Evolutionary conservation across 2,797 vertebrate species (phyloP).

Genomic region (Leptoclinus maculatus): DNA sequence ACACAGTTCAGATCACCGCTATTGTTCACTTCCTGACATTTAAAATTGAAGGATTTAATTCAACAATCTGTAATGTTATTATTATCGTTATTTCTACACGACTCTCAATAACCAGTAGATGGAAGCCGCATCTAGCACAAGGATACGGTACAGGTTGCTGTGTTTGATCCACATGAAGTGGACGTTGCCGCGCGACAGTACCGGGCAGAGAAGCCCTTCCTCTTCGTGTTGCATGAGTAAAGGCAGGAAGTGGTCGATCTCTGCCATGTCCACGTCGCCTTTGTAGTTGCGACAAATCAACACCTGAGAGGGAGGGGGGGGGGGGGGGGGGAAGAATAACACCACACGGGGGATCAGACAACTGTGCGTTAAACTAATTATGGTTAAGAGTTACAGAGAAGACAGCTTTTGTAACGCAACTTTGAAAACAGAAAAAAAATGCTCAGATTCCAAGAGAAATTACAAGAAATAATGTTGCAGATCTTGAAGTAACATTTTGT

Average conservation of each 20-base stretch:
- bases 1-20: background rate
- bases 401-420: background rate
- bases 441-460: background rate
- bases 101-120: background rate
- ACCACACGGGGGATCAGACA: background rate
- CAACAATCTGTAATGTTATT: background rate
- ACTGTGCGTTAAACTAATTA: background rate
- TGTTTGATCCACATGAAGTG: conserved; percentile 98
- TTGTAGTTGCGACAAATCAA: conserved; percentile 96
- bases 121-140: conserved; percentile 17
- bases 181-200: conserved; percentile 87
- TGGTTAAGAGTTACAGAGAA: background rate
- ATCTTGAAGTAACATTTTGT: background rate
- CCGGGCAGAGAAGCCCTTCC: conserved; percentile 87
- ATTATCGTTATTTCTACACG: background rate
- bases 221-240: conserved; percentile 92
- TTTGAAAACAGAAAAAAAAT: background rate
- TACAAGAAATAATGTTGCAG: background rate
- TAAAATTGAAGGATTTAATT: background rate
- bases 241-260: conserved; percentile 93
- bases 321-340: background rate
- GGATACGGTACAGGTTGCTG: conserved; percentile 96
- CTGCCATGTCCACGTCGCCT: conserved; percentile 91
- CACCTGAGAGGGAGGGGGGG: too few species aligned
- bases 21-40: background rate